These are phyloP conservation scores for Natator depressus DNA, from an alignment of 2,113 vertebrate genomes.

Conservation along the genomic window DNA sequence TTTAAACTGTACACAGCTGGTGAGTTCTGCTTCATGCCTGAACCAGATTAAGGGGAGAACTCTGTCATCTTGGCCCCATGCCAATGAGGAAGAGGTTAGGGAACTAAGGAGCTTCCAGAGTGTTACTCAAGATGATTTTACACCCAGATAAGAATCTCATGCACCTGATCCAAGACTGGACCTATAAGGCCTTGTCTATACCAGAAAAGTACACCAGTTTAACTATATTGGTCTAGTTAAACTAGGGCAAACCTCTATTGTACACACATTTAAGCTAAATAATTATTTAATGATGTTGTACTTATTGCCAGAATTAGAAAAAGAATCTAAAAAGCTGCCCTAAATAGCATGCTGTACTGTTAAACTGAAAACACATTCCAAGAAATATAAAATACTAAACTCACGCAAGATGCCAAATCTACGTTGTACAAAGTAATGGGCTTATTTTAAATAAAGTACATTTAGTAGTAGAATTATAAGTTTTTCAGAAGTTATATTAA, in stretches of 20 bases:
- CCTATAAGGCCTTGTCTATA: neutral
- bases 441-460: conserved; percentile 58
- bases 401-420: conserved; percentile 36
- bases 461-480: conserved; percentile 27
- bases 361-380: conserved; percentile 66
- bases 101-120: neutral
- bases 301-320: conserved; percentile 56
- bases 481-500: conserved; percentile 42
- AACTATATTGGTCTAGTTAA: neutral
- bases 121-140: neutral
- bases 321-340: conserved; percentile 36
- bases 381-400: conserved; percentile 56
- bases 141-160: neutral
- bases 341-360: conserved; percentile 52
- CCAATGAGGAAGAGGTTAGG: neutral
- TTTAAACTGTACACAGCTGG: neutral
- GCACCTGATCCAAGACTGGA: neutral
- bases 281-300: conserved; percentile 44
- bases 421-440: conserved; percentile 14
- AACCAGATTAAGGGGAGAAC: neutral
- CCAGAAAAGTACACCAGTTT: neutral
- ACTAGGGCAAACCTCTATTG: neutral
- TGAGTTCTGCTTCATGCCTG: neutral
- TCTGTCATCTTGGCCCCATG: neutral
- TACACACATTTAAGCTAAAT: neutral